A percentile compares a stretch with the other conserved stretches of the same genome.
Conservation (phyloP, 2,888 invertebrate genomes). For the Nineta flava region DNA sequence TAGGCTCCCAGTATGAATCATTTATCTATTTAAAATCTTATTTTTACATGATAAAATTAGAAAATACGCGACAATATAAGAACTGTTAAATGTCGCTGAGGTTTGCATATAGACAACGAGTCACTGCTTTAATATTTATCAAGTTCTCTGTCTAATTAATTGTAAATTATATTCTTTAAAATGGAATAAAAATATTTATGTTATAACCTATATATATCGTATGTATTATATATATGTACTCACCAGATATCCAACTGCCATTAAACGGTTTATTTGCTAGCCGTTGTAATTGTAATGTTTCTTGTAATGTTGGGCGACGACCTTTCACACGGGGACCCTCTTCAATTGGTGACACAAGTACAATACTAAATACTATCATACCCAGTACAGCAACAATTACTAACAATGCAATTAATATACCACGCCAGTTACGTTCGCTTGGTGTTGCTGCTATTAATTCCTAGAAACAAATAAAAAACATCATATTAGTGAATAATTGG, state of each 20-base stretch:
- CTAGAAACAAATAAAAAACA: conserved; percentile 33
- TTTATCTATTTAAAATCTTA: too few relatives aligned
- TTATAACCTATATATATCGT: too few relatives aligned
- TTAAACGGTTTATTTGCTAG: conserved; percentile 46
- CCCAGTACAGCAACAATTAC: conserved; percentile 82
- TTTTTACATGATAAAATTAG: too few relatives aligned
- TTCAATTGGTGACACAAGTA: conserved; percentile 67
- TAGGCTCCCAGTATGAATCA: too few relatives aligned
- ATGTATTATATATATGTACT: conserved; percentile 11
- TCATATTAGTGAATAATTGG: too few relatives aligned
- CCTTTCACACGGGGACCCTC: conserved; percentile 55
- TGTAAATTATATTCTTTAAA: too few relatives aligned
- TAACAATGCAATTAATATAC: conserved; percentile 79
- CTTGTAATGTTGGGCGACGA: conserved; percentile 49
- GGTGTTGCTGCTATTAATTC: conserved; percentile 78
- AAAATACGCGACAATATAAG: too few relatives aligned
- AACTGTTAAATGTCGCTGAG: too few relatives aligned
- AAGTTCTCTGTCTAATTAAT: too few relatives aligned
- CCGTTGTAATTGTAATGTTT: conserved; percentile 29
- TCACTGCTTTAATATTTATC: too few relatives aligned
- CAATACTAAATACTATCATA: conserved; percentile 80
- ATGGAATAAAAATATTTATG: too few relatives aligned
- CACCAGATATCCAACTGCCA: conserved; percentile 61
- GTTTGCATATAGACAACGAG: too few relatives aligned
- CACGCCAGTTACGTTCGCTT: conserved; percentile 84